These are phyloP conservation scores for Nyctibius bracteatus DNA, from an alignment of 2,113 vertebrate genomes.

Conservation along the genomic window DNA sequence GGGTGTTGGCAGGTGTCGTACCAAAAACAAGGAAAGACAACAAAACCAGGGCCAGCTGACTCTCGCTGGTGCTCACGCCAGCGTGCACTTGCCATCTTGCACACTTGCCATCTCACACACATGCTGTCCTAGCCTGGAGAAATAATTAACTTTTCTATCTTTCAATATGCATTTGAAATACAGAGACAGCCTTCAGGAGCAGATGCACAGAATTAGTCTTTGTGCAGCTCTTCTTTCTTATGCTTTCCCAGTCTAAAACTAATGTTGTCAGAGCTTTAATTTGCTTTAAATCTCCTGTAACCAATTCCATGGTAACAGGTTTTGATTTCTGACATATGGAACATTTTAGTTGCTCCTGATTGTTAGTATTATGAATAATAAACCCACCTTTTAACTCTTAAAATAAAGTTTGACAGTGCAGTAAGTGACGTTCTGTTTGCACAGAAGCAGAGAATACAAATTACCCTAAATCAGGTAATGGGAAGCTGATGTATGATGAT, in stretches of 20 bases:
- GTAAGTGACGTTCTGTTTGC: constrained; percentile 50
- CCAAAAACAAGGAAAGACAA: not conserved
- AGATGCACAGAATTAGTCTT: constrained; percentile 12
- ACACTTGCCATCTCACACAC: fast-evolving
- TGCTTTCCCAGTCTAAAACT: constrained; percentile 4
- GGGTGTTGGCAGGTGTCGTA: not conserved
- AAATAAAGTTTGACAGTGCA: constrained; percentile 55
- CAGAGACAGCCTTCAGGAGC: constrained; percentile 27
- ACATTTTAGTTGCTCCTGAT: constrained; percentile 23
- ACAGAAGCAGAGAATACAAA: constrained; percentile 61
- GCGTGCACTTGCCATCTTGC: not conserved
- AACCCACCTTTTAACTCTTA: constrained; percentile 59
- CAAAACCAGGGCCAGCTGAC: not conserved
- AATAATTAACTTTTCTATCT: constrained; percentile 9
- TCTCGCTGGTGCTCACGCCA: not conserved
- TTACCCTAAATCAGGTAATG: constrained; percentile 54
- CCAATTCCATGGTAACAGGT: constrained; percentile 28
- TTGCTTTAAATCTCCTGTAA: constrained; percentile 58
- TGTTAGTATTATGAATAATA: constrained; percentile 57
- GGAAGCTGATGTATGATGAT: constrained; percentile 39
- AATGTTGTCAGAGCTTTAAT: constrained; percentile 53
- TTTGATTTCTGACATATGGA: constrained; percentile 59
- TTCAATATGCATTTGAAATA: constrained; percentile 18
- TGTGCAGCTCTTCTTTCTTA: not conserved
- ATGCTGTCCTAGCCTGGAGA: not conserved